These are phyloP conservation scores for Otus sunia DNA, from an alignment of 2,113 vertebrate species.

Conservation along the genomic window DNA sequence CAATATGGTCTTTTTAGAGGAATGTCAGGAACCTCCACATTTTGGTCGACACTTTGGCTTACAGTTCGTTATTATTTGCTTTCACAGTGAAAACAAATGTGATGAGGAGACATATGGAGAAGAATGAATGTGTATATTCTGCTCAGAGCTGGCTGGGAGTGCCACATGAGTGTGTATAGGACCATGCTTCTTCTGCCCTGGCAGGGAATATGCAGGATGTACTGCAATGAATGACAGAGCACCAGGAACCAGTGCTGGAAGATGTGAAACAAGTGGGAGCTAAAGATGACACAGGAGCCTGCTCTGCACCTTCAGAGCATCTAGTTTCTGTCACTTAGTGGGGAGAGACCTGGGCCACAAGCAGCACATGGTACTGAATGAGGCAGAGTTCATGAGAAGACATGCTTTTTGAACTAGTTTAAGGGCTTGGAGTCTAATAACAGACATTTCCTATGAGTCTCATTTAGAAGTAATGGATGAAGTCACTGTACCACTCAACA, in stretches of 20 bases:
- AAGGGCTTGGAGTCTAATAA: not conserved
- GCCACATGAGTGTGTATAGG: not conserved
- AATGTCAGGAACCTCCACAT: not conserved
- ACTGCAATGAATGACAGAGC: not conserved
- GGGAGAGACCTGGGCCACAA: not conserved
- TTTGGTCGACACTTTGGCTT: not conserved
- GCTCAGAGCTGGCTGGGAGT: not conserved
- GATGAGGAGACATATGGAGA: not conserved
- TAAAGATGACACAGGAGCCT: not conserved
- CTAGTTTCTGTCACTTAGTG: not conserved
- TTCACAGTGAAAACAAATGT: not conserved
- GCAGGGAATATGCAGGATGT: not conserved
- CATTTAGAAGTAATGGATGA: not conserved
- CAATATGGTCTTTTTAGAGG: not conserved
- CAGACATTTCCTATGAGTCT: not conserved
- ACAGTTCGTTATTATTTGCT: not conserved
- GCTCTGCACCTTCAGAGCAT: not conserved
- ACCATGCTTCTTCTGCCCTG: not conserved
- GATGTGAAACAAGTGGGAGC: not conserved
- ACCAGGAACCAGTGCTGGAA: not conserved
- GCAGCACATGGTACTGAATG: not conserved
- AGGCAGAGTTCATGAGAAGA: not conserved
- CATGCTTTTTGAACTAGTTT: not conserved
- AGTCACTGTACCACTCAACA: not conserved
- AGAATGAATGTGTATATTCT: not conserved